Evolutionary conservation across 2,888 invertebrate species (phyloP), one percentile per base, ranked within the genome.

Genomic region (Ophion costatus): DNA sequence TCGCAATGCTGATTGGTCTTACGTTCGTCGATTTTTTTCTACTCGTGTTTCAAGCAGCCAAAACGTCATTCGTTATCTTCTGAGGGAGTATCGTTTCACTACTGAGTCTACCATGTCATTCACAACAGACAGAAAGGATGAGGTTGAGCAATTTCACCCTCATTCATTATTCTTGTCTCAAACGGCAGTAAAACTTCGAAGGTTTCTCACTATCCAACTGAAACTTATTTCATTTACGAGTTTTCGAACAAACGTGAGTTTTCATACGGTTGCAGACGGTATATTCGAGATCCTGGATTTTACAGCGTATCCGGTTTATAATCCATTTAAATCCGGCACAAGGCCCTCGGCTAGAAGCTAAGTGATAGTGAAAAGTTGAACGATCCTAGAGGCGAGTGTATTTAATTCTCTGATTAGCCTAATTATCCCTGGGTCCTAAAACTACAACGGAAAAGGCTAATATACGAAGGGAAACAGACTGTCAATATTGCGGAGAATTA

Each of bases 381-480:
- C 42, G 6, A 38, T 38, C 38, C 38, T 22, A 82, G 67, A 67
- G 64, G 71, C 66, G 70, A 75, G 74, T 63, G 59, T 78, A 51
- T 85, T 82, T 87, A 85, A 87, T 89, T 88, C 84, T 76, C 86
- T 88, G 88, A 90, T 90, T 89, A 89, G 88, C 82, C 82, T 90
- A 89, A 89, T 89, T 89, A 87, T 88, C 87, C 81, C 86, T 83
- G 85, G 87, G 82, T 84, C 82, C 71, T 76, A 70, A 59, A 73
- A 66, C 61, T 69, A 17, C 56, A 33, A 24, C 11, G 29, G 45
- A 42, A 59, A 38, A 24, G 73, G 74, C 64, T 56, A 45, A 51
- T 51, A 5, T 3, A 4, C 17, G 14, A 17, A 2, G 82, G 83
- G 80, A 82, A 83, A 83, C 83, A 67, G 83, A 59, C 70, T 83